phyloP scores from a whole-genome alignment of 2,113 vertebrate species.

The Motacilla alba region DNA sequence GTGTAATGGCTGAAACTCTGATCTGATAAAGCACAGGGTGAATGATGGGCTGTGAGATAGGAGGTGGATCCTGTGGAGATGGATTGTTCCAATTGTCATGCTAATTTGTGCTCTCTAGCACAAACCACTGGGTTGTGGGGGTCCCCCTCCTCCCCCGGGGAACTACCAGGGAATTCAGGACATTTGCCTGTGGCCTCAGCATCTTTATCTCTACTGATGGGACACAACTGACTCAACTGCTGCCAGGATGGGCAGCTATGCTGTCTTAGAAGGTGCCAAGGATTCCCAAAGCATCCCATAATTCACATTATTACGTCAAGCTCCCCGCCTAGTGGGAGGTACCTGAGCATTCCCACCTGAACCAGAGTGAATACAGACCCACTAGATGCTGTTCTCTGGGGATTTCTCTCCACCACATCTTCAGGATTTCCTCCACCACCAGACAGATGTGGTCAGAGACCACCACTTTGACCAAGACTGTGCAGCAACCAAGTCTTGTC shows the following conservation, averaged over 20 bases:
- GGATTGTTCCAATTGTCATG: background rate
- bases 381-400: background rate
- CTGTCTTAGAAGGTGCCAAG: background rate
- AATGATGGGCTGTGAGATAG: background rate
- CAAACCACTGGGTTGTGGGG: background rate
- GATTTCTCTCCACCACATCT: background rate
- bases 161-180: background rate
- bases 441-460: background rate
- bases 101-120: background rate
- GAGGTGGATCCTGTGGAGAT: background rate
- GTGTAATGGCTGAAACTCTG: background rate
- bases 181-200: background rate
- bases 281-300: background rate
- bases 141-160: fast-evolving
- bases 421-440: background rate
- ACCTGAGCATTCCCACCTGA: background rate
- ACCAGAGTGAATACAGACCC: background rate
- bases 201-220: background rate
- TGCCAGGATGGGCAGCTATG: background rate
- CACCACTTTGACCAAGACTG: background rate
- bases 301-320: background rate
- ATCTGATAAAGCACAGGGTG: background rate
- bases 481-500: fast-evolving
- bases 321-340: fast-evolving
- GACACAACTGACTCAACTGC: background rate